Conservation (phyloP, 2,888 invertebrate species). For the Conchocele bisecta region DNA sequence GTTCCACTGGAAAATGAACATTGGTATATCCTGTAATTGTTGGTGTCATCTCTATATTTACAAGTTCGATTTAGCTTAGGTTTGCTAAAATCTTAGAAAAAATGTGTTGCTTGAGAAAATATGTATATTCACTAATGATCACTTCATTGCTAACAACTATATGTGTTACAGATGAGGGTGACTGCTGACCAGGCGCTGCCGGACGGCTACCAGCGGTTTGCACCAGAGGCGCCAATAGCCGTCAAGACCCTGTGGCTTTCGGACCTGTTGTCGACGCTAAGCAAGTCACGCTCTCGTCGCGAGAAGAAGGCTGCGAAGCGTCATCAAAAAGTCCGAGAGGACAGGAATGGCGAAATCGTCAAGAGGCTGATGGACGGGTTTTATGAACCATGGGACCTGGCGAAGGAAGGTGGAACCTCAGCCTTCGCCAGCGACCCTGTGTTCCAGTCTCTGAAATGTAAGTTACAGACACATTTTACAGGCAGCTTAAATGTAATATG, state of each 20-base stretch:
- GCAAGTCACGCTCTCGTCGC: not conserved
- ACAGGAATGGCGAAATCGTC: constrained; percentile 5
- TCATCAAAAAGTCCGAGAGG: not conserved
- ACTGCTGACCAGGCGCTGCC: not conserved
- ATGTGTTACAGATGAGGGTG: too few species aligned
- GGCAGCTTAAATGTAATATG: too few species aligned
- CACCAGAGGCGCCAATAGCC: constrained; percentile 21
- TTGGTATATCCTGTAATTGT: too few species aligned
- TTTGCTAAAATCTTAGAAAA: too few species aligned
- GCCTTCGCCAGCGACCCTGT: not conserved
- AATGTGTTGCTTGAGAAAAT: too few species aligned
- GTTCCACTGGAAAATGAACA: too few species aligned
- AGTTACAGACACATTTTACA: not conserved
- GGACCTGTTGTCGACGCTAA: constrained; percentile 1
- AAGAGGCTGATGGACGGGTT: constrained; percentile 34
- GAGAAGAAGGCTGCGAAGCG: not conserved
- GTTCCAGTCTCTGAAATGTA: not conserved
- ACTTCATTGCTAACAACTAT: too few species aligned
- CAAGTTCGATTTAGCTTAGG: too few species aligned
- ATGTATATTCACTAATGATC: too few species aligned
- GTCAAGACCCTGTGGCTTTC: constrained; percentile 15
- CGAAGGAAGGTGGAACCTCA: not conserved
- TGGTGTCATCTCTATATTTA: too few species aligned
- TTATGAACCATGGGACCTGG: constrained; percentile 30
- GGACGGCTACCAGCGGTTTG: constrained; percentile 5